phyloP scores from a whole-genome alignment of 2,888 invertebrate genomes.

The Cosmorhoe ocellata region DNA sequence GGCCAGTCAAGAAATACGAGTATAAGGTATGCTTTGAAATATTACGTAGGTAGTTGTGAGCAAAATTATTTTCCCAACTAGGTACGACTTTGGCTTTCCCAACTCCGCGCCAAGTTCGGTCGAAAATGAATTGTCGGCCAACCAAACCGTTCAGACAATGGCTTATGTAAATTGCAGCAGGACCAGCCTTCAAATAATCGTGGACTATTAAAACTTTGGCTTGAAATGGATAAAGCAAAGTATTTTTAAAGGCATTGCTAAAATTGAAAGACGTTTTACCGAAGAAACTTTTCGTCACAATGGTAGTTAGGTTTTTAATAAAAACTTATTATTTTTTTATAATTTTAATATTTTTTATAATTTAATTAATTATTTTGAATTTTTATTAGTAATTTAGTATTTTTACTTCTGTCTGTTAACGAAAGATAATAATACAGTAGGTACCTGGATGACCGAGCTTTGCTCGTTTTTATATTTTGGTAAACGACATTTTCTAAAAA shows the following conservation, averaged over 20 bases:
- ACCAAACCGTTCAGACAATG: constrained; percentile 19
- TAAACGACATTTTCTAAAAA: no score
- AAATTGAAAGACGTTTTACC: background rate
- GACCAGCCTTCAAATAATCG: constrained; percentile 32
- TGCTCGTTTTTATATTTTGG: no score
- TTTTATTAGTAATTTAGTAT: no score
- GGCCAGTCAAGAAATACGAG: no score
- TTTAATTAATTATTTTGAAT: no score
- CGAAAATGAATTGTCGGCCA: constrained; percentile 17
- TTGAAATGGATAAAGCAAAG: constrained; percentile 8
- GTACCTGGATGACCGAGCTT: no score
- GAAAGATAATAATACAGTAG: no score
- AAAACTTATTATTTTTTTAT: no score
- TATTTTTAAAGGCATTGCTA: constrained; percentile 5
- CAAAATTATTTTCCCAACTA: constrained; percentile 17
- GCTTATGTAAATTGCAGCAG: constrained; percentile 31
- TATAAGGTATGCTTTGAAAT: background rate
- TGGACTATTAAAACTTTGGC: constrained; percentile 31
- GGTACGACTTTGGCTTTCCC: constrained; percentile 11
- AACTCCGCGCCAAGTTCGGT: constrained; percentile 15
- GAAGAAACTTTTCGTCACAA: no score
- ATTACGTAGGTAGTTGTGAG: background rate
- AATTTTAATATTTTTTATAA: no score
- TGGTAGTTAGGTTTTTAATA: no score
- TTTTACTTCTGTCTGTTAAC: no score